These are phyloP conservation scores for Platysteira castanea DNA, from an alignment of 2,113 vertebrate species.

Conservation along the genomic window DNA sequence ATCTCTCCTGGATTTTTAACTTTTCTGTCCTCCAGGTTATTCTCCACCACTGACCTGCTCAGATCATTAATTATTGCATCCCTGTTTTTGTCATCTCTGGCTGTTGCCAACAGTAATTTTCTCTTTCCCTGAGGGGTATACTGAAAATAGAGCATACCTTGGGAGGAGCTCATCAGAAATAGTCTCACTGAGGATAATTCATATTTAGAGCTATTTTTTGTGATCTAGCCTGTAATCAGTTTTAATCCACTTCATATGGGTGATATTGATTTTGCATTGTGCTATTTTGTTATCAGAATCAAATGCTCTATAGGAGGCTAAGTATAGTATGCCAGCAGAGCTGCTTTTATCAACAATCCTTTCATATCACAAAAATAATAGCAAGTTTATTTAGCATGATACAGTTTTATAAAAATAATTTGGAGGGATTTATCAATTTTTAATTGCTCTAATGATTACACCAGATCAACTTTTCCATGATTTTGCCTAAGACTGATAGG, in stretches of 20 bases:
- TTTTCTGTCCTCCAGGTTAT: neutral
- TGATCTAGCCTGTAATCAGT: neutral
- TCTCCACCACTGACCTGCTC: neutral
- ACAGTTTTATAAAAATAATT: neutral
- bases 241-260: constrained; percentile 8
- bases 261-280: neutral
- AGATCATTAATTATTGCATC: neutral
- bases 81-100: neutral
- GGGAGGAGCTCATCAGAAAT: neutral
- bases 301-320: neutral
- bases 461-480: neutral
- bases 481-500: neutral
- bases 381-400: neutral
- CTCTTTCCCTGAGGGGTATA: neutral
- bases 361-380: neutral
- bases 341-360: neutral
- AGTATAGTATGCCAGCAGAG: neutral
- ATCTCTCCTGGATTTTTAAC: neutral
- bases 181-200: neutral
- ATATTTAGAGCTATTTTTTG: constrained; percentile 10
- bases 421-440: neutral
- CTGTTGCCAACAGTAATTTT: neutral
- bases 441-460: neutral
- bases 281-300: neutral
- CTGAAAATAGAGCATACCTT: neutral